Evolutionary conservation across 2,797 vertebrate genomes (phyloP), one percentile per base, ranked within the genome.

Genomic region (Gephyroberyx darwinii): DNA sequence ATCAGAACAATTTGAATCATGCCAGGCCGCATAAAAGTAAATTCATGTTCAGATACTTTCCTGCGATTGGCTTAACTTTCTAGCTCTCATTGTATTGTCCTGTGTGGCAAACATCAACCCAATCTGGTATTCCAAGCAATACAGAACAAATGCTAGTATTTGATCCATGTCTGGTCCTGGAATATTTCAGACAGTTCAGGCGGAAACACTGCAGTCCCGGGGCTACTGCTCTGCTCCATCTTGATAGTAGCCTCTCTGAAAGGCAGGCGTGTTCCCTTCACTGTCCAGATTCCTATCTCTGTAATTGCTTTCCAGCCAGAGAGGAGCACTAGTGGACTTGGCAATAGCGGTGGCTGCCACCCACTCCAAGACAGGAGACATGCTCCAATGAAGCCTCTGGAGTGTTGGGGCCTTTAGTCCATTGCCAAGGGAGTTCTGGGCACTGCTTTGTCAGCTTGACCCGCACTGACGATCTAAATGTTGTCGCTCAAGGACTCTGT

Each of bases 221-320:
- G 26, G 74, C 78, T 58, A 63, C 87, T 68, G 70, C 76, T 84
- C 63, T 1, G 64, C 74, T 86, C 80, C 69, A 89, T 84, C 90
- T 87, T 86, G 84, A 87, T 88, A 84, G 73, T 64, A 60, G 80
- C 63, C 73, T 65, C 78, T 80, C 55, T 79, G 78, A 86, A 88
- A 86, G 83, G 65, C 83, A 84, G 84, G 81, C 81, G 55, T 84
- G 86, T 80, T 88, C 75, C 79, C 77, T 69, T 82, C 85, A 83
- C 88, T 87, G 84, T 85, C 78, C 88, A 55, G 89, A 90, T 91
- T 71, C 58, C 74, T 92, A 92, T 92, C 91, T 78, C 31, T 63
- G 80, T 90, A 92, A 92, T 90, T 91, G 88, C 79, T 81, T 91
- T 84, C 74, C 81, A 85, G 84, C 80, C 62, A 45, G 77, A 74